Conservation (phyloP, 1,140 invertebrate species). For the Argopecten irradians region DNA sequence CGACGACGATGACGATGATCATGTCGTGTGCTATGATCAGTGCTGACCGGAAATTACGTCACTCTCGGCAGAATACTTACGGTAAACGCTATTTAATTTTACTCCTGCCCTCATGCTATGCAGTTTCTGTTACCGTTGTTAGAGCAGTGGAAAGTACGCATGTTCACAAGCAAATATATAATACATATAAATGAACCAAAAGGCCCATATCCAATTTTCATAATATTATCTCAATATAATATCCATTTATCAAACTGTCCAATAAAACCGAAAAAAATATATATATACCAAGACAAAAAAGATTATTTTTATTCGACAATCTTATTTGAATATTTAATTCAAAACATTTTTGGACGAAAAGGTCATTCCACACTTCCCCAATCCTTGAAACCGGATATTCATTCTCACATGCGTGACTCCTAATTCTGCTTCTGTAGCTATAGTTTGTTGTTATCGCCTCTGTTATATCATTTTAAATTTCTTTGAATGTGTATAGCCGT, state of each 20-base stretch:
- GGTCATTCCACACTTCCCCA: neutral
- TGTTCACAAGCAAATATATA: neutral
- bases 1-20: conserved; percentile 67
- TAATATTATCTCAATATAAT: too few relatives aligned
- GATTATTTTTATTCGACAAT: too few relatives aligned
- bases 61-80: conserved; percentile 30
- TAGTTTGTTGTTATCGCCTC: conserved; percentile 16
- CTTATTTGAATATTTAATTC: too few relatives aligned
- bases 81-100: conserved; percentile 41
- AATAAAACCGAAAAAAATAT: too few relatives aligned
- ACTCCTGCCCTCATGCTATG: conserved; percentile 29
- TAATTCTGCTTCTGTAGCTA: neutral
- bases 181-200: too few relatives aligned
- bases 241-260: too few relatives aligned
- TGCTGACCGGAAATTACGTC: conserved; percentile 51
- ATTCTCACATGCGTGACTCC: neutral
- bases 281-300: too few relatives aligned
- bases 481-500: neutral
- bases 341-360: too few relatives aligned
- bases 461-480: conserved; percentile 17
- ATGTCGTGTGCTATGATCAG: conserved; percentile 67
- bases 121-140: conserved; percentile 26
- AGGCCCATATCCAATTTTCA: too few relatives aligned
- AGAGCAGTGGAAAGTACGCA: neutral
- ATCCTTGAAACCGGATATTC: neutral